Percentiles rank a stretch among this genome's conserved stretches.
Evolutionary conservation across 2,888 invertebrate species (phyloP).

Genomic region (Serripes groenlandicus): DNA sequence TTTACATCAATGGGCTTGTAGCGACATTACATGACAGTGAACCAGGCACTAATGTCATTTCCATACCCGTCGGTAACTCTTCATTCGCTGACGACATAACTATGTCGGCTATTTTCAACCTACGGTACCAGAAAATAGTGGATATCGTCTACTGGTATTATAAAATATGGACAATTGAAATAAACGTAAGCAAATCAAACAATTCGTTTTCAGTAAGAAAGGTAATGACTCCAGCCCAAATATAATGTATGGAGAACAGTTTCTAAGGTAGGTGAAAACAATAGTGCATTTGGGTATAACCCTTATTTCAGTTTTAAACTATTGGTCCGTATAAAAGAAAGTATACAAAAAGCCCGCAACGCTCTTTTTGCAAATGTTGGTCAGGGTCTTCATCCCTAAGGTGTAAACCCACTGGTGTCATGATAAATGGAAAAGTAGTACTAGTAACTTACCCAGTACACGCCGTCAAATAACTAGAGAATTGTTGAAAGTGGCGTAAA

Average conservation of each 20-base stretch:
- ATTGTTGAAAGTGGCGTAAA: no score
- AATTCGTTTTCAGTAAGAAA: conserved; percentile 6
- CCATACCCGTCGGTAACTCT: neutral
- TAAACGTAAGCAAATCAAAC: conserved; percentile 15
- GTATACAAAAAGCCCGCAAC: conserved; percentile 29
- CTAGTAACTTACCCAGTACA: no score
- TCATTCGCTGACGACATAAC: conserved; percentile 16
- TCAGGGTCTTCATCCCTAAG: conserved; percentile 6
- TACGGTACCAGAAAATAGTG: neutral
- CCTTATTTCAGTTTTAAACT: conserved; percentile 4
- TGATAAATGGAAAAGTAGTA: no score
- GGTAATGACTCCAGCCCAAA: neutral
- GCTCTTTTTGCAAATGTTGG: conserved; percentile 23
- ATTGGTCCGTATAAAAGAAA: neutral
- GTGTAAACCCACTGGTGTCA: conserved; percentile 19
- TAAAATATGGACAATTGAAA: conserved; percentile 12
- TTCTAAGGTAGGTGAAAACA: neutral
- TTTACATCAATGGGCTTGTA: conserved; percentile 22
- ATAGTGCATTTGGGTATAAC: conserved; percentile 3
- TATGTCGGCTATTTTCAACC: neutral
- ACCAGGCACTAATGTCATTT: neutral
- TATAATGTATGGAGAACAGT: conserved; percentile 14
- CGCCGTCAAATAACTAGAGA: no score
- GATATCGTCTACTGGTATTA: conserved; percentile 22
- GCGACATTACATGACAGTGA: neutral